Conservation (phyloP, 2,797 vertebrate genomes). For the Sitta carolinensis region DNA sequence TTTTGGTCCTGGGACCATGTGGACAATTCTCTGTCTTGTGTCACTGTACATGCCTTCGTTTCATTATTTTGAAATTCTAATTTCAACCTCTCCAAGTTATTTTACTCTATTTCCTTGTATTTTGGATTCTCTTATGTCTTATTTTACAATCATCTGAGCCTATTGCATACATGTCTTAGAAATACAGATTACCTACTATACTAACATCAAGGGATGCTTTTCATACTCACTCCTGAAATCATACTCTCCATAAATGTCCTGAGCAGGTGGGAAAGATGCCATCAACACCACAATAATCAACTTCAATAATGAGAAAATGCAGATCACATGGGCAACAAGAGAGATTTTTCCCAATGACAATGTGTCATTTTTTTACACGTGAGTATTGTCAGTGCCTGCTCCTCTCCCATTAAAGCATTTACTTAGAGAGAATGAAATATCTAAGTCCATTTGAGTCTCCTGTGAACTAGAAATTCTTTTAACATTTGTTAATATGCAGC, state of each 20-base stretch:
- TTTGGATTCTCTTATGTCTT: not conserved
- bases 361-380: slow-evolving; percentile 65
- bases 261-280: not conserved
- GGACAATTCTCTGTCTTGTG: not conserved
- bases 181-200: not conserved
- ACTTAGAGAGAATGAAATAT: not conserved
- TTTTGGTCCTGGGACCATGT: not conserved
- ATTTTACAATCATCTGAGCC: not conserved
- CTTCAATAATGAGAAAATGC: slow-evolving; percentile 61
- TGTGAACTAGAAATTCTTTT: not conserved
- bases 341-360: not conserved
- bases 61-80: not conserved
- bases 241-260: not conserved
- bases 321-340: slow-evolving; percentile 50
- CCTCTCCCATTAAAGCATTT: not conserved
- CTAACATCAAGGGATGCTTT: not conserved
- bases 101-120: not conserved
- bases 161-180: not conserved
- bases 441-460: not conserved
- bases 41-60: not conserved
- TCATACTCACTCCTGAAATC: not conserved
- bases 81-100: not conserved
- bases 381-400: not conserved
- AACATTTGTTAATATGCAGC: not conserved
- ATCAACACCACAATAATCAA: slow-evolving; percentile 35